Conservation (phyloP, 1,140 invertebrate species). For the Ctenoplectra terminalis region DNA sequence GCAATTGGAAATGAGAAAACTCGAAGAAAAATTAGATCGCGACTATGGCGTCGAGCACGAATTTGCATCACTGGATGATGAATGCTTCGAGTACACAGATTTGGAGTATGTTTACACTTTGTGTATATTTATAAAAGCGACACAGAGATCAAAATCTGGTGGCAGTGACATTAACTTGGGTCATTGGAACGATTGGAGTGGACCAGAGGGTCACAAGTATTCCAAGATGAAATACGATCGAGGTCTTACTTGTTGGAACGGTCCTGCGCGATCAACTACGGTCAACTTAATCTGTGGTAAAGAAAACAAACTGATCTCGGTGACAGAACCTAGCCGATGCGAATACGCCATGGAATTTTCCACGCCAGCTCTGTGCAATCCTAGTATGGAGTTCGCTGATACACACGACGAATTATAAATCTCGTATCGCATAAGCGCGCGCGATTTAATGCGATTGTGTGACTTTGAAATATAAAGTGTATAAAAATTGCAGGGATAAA, state of each 20-base stretch:
- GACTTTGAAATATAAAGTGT: background rate
- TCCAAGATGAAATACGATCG: constrained; percentile 92
- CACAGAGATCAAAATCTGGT: constrained; percentile 93
- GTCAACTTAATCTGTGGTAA: constrained; percentile 93
- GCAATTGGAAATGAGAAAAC: constrained; percentile 90
- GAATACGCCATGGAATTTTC: constrained; percentile 96
- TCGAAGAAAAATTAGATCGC: constrained; percentile 90
- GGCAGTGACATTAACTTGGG: constrained; percentile 93
- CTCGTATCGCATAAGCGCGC: constrained; percentile 6
- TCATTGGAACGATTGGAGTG: constrained; percentile 95
- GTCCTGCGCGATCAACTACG: constrained; percentile 92
- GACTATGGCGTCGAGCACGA: constrained; percentile 97
- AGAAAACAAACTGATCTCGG: constrained; percentile 91
- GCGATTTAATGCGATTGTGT: constrained; percentile 33
- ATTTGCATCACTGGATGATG: constrained; percentile 93
- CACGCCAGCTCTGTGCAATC: constrained; percentile 93
- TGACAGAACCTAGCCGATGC: constrained; percentile 96
- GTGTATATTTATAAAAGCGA: constrained; percentile 95
- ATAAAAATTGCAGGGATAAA: constrained; percentile 44
- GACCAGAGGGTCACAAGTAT: constrained; percentile 90
- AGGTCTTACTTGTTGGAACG: constrained; percentile 98
- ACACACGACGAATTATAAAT: constrained; percentile 85
- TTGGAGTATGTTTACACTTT: constrained; percentile 97
- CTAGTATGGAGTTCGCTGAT: constrained; percentile 65
- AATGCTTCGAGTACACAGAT: constrained; percentile 96